phyloP scores from a whole-genome alignment of 37 sponge, comb jelly and placozoan species.

The Aplysina aerophoba region DNA sequence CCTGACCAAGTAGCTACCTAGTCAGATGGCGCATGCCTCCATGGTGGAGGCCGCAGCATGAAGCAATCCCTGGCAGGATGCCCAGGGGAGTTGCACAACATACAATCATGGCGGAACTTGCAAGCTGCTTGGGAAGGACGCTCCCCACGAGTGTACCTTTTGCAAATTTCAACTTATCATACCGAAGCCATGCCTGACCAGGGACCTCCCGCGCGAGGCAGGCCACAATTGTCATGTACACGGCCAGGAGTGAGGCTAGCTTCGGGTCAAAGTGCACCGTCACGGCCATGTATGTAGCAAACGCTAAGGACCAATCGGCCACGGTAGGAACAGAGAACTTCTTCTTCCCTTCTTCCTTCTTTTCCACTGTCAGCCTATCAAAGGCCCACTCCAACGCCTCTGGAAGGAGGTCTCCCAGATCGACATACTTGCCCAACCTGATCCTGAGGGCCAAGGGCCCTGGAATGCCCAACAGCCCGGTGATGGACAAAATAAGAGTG shows the following conservation, averaged over 20 bases:
- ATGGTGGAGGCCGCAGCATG: conserved; percentile 1
- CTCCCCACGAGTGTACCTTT: neutral
- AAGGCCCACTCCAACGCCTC: neutral
- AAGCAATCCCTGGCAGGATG: conserved; percentile 3
- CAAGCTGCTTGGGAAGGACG: neutral
- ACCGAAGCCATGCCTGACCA: conserved; percentile 11
- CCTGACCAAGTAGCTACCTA: too few relatives aligned
- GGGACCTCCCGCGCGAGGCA: neutral
- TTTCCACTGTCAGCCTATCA: conserved; percentile 16
- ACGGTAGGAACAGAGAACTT: neutral
- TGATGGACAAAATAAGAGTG: too few relatives aligned
- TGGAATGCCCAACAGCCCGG: too few relatives aligned
- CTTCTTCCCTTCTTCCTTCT: conserved; percentile 10
- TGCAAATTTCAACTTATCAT: conserved; percentile 12
- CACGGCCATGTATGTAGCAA: conserved; percentile 12
- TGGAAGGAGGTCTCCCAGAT: conserved; percentile 28
- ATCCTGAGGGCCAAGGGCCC: too few relatives aligned
- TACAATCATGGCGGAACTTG: neutral
- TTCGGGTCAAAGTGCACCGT: neutral
- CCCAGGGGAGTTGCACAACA: conserved; percentile 2
- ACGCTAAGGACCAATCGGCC: conserved; percentile 13
- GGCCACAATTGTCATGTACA: neutral
- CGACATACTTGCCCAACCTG: conserved; percentile 2
- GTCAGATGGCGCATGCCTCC: too few relatives aligned
- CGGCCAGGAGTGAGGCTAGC: neutral